Evolutionary conservation across 35 echinoderm and acorn worm genomes (phyloP).

Genomic region (Stichopus chloronotus): DNA sequence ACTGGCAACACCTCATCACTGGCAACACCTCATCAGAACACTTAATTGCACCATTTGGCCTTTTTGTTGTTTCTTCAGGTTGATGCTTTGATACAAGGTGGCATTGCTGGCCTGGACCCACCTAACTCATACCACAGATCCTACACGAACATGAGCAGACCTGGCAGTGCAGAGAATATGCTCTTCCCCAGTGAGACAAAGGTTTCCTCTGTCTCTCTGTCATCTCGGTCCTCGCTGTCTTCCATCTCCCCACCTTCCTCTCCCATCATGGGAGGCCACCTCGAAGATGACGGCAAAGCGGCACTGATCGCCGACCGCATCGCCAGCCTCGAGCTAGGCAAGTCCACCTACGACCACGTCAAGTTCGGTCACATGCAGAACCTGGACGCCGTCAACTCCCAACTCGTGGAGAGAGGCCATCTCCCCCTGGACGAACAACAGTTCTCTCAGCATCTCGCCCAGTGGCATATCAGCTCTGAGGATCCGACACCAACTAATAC

Average conservation of each 20-base stretch:
- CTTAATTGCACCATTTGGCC: not conserved
- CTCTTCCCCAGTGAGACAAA: slow-evolving; percentile 57
- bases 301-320: slow-evolving; percentile 30
- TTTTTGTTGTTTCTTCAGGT: slow-evolving; percentile 60
- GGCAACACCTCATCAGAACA: too few species aligned
- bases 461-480: slow-evolving; percentile 53
- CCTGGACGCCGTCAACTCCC: slow-evolving; percentile 27
- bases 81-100: slow-evolving; percentile 88
- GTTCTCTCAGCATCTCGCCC: slow-evolving; percentile 57
- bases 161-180: slow-evolving; percentile 51
- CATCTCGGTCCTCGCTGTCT: slow-evolving; percentile 88
- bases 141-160: slow-evolving; percentile 32
- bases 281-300: slow-evolving; percentile 31
- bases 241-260: slow-evolving; percentile 95
- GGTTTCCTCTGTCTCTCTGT: slow-evolving; percentile 76
- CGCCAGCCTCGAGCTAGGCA: slow-evolving; percentile 32
- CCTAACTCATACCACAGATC: slow-evolving; percentile 13
- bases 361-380: not conserved
- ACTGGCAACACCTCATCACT: too few species aligned
- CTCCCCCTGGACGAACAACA: slow-evolving; percentile 66
- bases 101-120: slow-evolving; percentile 68
- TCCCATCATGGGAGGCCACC: slow-evolving; percentile 64
- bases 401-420: slow-evolving; percentile 6
- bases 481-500: slow-evolving; percentile 60
- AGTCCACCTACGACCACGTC: not conserved